Base-by-base conservation (phyloP, 2,113 vertebrate species). In the Taurulus bubalis region DNA sequence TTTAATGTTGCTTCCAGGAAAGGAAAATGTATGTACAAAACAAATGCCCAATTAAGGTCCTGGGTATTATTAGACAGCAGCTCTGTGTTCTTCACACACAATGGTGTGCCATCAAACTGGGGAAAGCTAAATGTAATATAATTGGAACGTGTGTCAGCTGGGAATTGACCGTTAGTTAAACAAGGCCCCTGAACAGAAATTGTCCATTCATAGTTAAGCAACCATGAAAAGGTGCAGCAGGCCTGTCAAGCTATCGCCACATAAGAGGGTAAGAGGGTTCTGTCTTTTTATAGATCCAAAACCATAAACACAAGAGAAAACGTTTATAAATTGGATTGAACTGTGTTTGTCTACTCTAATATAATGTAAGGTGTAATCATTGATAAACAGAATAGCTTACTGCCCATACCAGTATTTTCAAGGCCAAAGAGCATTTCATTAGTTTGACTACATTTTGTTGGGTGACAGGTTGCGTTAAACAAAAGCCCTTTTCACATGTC, bases 31-130 rank as follows among this genome's bases (percentile, higher is more conserved):
- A 59, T 76, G 74, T 60, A 16, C 10, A 36, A 28, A 77, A 69
- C 36, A 55, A n/a, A 59, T 10, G 40, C 22, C n/a, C 63, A 66
- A 75, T 77, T 53, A 79, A 65, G 34, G 49, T 73, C 36, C 42
- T 62, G 47, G 66, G 49, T 85, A 80, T 71, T 45, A 73, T 82
- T 22, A 72, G 55, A 77, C 82, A 77, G 83, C 82, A 51, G 79
- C 73, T 85, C 49, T 77, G 76, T 89, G 75, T 79, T 80, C 81
- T 86, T 86, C 71, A 82, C 42, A 82, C 68, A 81, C 73, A 86
- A 66, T 28, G 51, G 51, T 69, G 45, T 72, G 82, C 49, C 10
- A 58, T 71, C 47, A 85, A 83, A 81, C 51, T 71, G 36, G 71
- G 64, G 78, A 86, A 82, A 68, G 77, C 67, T 85, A 69, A 86